Percentiles rank a stretch among this genome's conserved stretches.
Evolutionary conservation across 2,113 vertebrate species (phyloP).

Genomic region (Dasyprocta punctata): DNA sequence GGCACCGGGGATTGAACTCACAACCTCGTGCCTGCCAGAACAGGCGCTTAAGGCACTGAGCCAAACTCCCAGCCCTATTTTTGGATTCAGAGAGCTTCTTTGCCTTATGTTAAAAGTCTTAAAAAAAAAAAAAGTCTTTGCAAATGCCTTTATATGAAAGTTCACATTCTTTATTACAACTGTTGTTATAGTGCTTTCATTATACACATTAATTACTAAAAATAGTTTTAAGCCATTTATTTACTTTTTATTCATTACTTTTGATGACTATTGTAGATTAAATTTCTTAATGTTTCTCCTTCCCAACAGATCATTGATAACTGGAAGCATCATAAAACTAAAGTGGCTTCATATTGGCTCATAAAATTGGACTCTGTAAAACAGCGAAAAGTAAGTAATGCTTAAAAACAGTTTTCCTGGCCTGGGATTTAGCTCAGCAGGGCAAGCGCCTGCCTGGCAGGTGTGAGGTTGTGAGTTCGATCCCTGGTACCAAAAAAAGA

Average conservation of each 20-base stretch:
- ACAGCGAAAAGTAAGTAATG: slow-evolving; percentile 93
- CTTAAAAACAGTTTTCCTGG: too few relatives aligned
- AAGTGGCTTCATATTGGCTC: slow-evolving; percentile 97
- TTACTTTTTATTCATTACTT: neutral
- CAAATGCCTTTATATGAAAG: neutral
- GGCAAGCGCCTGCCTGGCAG: too few relatives aligned
- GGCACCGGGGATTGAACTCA: too few relatives aligned
- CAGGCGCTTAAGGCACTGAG: too few relatives aligned
- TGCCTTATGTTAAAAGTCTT: neutral
- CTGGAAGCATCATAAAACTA: slow-evolving; percentile 98
- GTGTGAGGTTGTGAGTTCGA: too few relatives aligned
- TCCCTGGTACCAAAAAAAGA: too few relatives aligned
- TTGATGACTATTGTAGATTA: slow-evolving; percentile 27
- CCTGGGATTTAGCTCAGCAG: too few relatives aligned
- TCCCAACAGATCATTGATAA: slow-evolving; percentile 94
- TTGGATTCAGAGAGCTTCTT: too few relatives aligned
- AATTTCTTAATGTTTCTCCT: slow-evolving; percentile 51
- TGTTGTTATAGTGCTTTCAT: slow-evolving; percentile 2
- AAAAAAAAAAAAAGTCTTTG: neutral
- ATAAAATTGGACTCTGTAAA: slow-evolving; percentile 97
- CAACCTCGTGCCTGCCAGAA: too few relatives aligned
- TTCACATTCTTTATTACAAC: neutral
- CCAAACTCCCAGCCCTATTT: too few relatives aligned
- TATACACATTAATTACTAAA: neutral
- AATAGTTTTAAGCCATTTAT: neutral